Evolutionary conservation across 2,113 vertebrate genomes (phyloP), one percentile per base, ranked within the genome.

Genomic region (Perca flavescens): DNA sequence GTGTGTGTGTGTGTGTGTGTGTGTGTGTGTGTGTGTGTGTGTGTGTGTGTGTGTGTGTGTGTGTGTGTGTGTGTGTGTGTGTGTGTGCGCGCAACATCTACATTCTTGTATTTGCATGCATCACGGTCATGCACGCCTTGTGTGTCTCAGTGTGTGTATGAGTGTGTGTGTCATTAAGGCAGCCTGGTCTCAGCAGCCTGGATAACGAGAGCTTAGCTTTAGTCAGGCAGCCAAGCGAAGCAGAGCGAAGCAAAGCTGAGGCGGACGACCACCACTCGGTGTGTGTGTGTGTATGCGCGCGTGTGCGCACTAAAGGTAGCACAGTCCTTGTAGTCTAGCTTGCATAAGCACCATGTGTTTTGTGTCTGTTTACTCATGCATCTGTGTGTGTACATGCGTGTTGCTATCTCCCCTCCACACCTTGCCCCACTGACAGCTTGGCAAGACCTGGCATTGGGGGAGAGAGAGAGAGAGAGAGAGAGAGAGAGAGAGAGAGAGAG

Each of bases 401-500:
- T 82, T 77, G 86, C 94, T 95, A 94, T 95, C 94, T 93, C 85
- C 78, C 68, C 74, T 88, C 82, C 85, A 86, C 95, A 96, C 94
- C 93, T 95, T 95, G 90, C 88, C 87, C 92, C 79, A 85, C 79
- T 86, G 90, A 93, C 92, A 86, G 92, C 88, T 92, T 89, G 93
- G 90, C 86, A 82, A 86, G 77, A 83, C 74, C 67, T 60, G 80
- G 69, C 60, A 60, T 80, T 86, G 84, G 86, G 82, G 86, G 75
- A 46, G 84, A 22, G 63, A 60, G 34, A 80, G 57, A 40, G 85
- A 61, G 73, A 83, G 31, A 31, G 31, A 34, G 31, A 34, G 31
- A 34, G 31, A 34, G 5, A 34, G 34, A 34, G 34, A 6, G 34
- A 34, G 4, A 34, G 31, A 34, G 86, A 79, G 83, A 74, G 36